phyloP scores from a whole-genome alignment of 2,797 vertebrate species.

The Geotrypetes seraphini region DNA sequence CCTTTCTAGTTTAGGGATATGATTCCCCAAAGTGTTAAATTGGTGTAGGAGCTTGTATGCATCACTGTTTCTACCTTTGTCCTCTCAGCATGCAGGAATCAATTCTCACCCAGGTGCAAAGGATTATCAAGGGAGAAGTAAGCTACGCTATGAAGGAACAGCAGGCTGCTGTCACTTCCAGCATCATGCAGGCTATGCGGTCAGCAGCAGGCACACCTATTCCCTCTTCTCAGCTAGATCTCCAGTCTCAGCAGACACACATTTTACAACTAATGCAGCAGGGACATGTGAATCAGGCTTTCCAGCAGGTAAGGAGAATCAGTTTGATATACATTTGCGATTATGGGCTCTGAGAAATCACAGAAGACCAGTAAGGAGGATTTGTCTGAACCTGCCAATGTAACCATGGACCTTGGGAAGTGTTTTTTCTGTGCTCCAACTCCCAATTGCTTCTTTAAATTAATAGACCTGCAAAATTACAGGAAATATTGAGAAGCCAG shows the following conservation, averaged over 20 bases:
- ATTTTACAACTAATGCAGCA: conserved; percentile 91
- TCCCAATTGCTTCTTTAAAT: too few species aligned
- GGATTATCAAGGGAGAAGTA: conserved; percentile 92
- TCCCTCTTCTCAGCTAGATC: conserved; percentile 84
- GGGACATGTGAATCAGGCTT: conserved; percentile 95
- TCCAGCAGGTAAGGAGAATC: conserved; percentile 96
- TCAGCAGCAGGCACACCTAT: conserved; percentile 87
- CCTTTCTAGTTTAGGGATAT: too few species aligned
- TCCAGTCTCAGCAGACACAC: conserved; percentile 87
- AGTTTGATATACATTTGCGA: neutral
- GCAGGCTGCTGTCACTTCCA: conserved; percentile 86
- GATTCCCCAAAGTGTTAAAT: too few species aligned
- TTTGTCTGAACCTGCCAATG: neutral
- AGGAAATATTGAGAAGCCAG: too few species aligned
- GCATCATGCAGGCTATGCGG: conserved; percentile 97
- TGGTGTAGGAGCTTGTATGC: too few species aligned
- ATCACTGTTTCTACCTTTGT: neutral
- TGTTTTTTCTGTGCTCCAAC: too few species aligned
- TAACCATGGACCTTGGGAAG: neutral
- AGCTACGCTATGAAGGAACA: conserved; percentile 94
- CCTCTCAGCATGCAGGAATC: conserved; percentile 82
- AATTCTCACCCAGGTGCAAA: conserved; percentile 86
- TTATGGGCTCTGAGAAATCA: neutral
- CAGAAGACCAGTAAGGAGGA: too few species aligned
- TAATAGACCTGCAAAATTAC: too few species aligned